A percentile compares a stretch with the other conserved stretches of the same genome.
Evolutionary conservation across 2,113 vertebrate genomes (phyloP).

Genomic region (Poicephalus meyeri): DNA sequence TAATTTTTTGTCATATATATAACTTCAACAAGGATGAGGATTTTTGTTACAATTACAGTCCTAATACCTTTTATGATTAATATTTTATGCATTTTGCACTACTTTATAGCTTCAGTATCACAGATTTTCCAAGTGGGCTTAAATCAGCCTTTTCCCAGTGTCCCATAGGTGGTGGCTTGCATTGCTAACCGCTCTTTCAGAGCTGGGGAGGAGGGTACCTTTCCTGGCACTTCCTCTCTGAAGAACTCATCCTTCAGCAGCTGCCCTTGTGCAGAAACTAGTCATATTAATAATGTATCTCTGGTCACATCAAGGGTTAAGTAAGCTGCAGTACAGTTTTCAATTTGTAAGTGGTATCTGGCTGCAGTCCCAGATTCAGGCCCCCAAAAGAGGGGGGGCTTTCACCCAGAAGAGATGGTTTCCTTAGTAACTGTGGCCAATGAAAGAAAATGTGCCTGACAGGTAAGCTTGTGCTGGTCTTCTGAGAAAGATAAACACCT

Average conservation of each 20-base stretch:
- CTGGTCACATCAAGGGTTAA: constrained; percentile 37
- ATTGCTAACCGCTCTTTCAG: not conserved
- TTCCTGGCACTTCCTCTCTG: not conserved
- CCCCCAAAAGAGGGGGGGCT: not conserved
- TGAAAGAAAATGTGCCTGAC: constrained; percentile 49
- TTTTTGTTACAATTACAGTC: not conserved
- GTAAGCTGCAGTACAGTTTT: not conserved
- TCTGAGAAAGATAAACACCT: not conserved
- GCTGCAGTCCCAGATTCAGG: constrained; percentile 35
- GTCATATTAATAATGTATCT: rapidly evolving
- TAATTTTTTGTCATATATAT: not conserved
- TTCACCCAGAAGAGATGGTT: constrained; percentile 57
- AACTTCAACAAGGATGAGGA: not conserved
- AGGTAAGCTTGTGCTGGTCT: constrained; percentile 1
- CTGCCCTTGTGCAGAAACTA: not conserved
- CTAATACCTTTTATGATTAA: not conserved
- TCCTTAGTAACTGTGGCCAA: constrained; percentile 64
- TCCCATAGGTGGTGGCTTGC: not conserved
- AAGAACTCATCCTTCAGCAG: not conserved
- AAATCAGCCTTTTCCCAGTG: not conserved
- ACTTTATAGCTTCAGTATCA: not conserved
- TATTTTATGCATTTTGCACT: not conserved
- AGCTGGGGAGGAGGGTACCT: not conserved
- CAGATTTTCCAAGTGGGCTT: not conserved
- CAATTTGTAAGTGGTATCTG: constrained; percentile 25